A percentile compares a stretch with the other conserved stretches of the same genome.
Evolutionary conservation across 2,797 vertebrate genomes (phyloP).

Genomic region (Gymnodraco acuticeps): DNA sequence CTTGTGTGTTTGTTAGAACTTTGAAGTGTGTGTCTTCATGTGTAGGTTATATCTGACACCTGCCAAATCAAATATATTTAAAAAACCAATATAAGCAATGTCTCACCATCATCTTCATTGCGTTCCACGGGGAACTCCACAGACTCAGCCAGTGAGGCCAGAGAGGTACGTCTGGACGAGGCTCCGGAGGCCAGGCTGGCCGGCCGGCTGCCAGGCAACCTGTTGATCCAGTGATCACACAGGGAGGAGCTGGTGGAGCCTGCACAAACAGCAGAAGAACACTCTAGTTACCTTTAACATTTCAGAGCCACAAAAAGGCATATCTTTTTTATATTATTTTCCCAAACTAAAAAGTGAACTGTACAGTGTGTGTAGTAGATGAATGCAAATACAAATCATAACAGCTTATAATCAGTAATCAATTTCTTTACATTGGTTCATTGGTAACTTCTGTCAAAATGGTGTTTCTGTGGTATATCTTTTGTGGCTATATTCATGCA

Average conservation of each 20-base stretch:
- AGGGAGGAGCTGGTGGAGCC: conserved; percentile 98
- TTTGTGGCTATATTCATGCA: neutral
- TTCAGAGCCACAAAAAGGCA: neutral
- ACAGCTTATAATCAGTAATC: neutral
- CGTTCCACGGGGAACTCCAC: conserved; percentile 93
- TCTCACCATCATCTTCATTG: conserved; percentile 95
- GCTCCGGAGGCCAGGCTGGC: conserved; percentile 95
- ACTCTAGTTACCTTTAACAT: neutral
- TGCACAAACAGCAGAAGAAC: conserved; percentile 54
- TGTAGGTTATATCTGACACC: neutral
- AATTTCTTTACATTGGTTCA: neutral
- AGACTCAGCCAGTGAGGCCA: conserved; percentile 95
- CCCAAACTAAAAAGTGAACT: too few relatives aligned
- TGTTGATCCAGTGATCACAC: conserved; percentile 98
- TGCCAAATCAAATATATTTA: neutral
- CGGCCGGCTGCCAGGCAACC: conserved; percentile 94
- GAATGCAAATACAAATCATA: neutral
- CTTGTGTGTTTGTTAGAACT: neutral
- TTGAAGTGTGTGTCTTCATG: neutral
- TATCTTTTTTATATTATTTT: neutral
- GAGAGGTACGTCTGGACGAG: conserved; percentile 94
- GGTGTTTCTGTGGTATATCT: neutral
- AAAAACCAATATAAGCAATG: neutral
- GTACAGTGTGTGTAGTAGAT: neutral
- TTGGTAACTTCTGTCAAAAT: neutral